Percentiles rank a stretch among this genome's conserved stretches.
These are phyloP conservation scores for Archaeoteleia sp. DNA, from an alignment of 2,888 invertebrate species.

Conservation along the genomic window DNA sequence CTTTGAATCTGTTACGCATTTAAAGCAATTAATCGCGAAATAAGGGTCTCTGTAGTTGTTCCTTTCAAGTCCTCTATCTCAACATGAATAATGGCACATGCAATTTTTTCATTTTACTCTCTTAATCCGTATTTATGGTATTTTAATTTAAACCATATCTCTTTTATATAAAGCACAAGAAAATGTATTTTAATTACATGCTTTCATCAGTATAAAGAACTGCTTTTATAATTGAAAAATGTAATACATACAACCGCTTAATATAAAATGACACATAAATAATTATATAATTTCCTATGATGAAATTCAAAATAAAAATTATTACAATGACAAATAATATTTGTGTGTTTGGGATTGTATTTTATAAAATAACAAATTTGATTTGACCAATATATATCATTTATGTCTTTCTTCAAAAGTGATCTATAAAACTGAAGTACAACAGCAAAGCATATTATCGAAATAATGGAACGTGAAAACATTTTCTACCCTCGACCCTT, in stretches of 20 bases:
- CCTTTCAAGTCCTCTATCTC: slow-evolving; percentile 5
- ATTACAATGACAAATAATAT: no score
- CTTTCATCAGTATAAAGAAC: no score
- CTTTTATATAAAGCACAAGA: slow-evolving; percentile 1
- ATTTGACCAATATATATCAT: not conserved
- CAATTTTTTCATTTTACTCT: no score
- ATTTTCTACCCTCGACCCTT: slow-evolving; percentile 26
- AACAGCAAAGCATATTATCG: slow-evolving; percentile 8
- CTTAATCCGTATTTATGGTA: no score
- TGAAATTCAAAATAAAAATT: no score
- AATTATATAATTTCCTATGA: no score
- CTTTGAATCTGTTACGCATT: slow-evolving; percentile 42
- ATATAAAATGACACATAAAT: no score
- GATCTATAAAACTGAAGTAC: not conserved
- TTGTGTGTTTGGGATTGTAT: no score
- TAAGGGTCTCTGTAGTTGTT: slow-evolving; percentile 6
- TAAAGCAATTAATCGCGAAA: slow-evolving; percentile 34
- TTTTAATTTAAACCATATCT: no score
- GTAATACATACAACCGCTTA: no score
- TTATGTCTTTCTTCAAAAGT: slow-evolving; percentile 16
- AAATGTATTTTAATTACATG: not conserved
- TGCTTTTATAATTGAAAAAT: no score
- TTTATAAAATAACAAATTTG: no score
- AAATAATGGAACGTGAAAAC: slow-evolving; percentile 17
- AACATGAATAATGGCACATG: slow-evolving; percentile 12